Evolutionary conservation across 2,888 invertebrate genomes (phyloP).

Genomic region (Enchytraeus crypticus): DNA sequence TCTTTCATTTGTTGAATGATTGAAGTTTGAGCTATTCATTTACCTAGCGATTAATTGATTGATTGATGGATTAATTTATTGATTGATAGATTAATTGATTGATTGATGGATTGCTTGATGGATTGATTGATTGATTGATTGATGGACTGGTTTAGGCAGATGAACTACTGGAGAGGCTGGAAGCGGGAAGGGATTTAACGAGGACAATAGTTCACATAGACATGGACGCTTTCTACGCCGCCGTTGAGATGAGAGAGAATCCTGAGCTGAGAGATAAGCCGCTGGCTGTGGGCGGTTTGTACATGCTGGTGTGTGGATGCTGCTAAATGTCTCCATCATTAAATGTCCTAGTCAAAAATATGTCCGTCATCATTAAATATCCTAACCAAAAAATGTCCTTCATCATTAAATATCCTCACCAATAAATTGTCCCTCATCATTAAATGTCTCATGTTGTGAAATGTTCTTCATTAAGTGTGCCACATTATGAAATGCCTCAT

Average conservation of each 20-base stretch:
- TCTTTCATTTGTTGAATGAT: neutral
- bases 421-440: too few species aligned
- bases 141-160: too few species aligned
- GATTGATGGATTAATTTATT: too few species aligned
- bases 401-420: neutral
- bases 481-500: too few species aligned
- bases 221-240: conserved; percentile 59
- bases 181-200: conserved; percentile 48
- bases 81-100: too few species aligned
- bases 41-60: too few species aligned
- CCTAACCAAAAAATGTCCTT: neutral
- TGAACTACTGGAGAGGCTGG: conserved; percentile 44
- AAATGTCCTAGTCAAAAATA: neutral
- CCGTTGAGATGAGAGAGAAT: conserved; percentile 54
- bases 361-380: neutral
- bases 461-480: too few species aligned
- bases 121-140: too few species aligned
- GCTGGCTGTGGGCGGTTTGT: conserved; percentile 56
- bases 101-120: too few species aligned
- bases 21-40: neutral
- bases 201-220: conserved; percentile 55
- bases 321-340: too few species aligned
- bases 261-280: conserved; percentile 50
- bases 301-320: conserved; percentile 52
- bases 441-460: too few species aligned